These are phyloP conservation scores for Trichosurus vulpecula DNA, from an alignment of 2,797 vertebrate genomes.

Conservation along the genomic window DNA sequence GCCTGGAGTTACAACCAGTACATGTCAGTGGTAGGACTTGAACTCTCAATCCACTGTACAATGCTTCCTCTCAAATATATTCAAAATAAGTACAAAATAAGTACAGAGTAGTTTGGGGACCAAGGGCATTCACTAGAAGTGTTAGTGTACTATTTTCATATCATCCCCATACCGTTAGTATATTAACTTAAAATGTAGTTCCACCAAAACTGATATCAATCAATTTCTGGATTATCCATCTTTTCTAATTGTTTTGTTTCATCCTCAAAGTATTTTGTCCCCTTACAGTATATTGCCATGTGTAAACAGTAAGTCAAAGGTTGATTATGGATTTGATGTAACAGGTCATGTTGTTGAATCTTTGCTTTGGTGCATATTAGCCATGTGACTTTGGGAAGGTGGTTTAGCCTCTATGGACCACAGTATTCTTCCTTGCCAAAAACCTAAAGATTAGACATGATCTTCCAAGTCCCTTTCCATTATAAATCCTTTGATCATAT, in stretches of 20 bases:
- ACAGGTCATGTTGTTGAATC: neutral
- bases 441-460: neutral
- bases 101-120: neutral
- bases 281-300: neutral
- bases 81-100: neutral
- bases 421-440: neutral
- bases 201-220: too few species aligned
- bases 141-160: too few species aligned
- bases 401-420: neutral
- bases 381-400: neutral
- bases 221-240: neutral
- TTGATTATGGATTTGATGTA: neutral
- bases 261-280: neutral
- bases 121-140: neutral
- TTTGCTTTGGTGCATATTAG: neutral
- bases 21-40: too few species aligned
- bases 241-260: neutral
- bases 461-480: neutral
- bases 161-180: too few species aligned
- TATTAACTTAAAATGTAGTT: too few species aligned
- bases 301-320: neutral
- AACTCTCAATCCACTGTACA: neutral
- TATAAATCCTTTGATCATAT: neutral
- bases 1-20: too few species aligned
- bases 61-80: neutral